phyloP scores from a whole-genome alignment of 1,140 invertebrate genomes.

The Drosophila parabipectinata region DNA sequence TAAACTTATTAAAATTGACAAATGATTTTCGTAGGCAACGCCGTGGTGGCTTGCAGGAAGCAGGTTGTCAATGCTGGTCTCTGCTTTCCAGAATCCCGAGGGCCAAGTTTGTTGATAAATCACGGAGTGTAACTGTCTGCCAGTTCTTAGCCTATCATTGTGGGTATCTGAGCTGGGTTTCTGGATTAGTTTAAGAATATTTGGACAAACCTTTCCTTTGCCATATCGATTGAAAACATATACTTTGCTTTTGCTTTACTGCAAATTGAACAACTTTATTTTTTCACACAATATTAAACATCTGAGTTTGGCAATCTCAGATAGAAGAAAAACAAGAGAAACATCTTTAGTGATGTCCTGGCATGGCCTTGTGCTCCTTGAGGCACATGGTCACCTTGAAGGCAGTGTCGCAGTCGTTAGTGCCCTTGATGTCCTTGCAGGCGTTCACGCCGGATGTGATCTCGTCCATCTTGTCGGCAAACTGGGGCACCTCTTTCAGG shows the following conservation, averaged over 20 bases:
- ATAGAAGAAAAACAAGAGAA: background rate
- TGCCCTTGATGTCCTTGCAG: conserved; percentile 67
- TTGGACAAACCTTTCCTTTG: conserved; percentile 3
- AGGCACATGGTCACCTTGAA: conserved; percentile 72
- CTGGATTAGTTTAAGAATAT: background rate
- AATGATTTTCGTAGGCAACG: conserved; percentile 79
- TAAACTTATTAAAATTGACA: conserved; percentile 81
- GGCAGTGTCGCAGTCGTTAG: conserved; percentile 74
- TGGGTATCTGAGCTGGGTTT: conserved; percentile 16
- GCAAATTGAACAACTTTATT: conserved; percentile 57
- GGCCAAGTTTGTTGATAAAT: conserved; percentile 61
- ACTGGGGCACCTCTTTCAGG: conserved; percentile 56
- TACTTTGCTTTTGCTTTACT: conserved; percentile 30
- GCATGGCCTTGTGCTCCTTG: conserved; percentile 63
- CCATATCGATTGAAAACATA: conserved; percentile 10
- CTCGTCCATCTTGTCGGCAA: conserved; percentile 59
- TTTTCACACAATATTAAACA: conserved; percentile 34
- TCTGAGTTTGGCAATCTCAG: conserved; percentile 5
- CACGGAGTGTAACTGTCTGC: conserved; percentile 22
- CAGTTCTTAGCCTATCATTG: conserved; percentile 19
- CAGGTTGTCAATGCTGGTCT: conserved; percentile 65
- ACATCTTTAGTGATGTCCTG: conserved; percentile 22
- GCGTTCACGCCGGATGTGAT: conserved; percentile 59
- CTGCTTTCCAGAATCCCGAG: conserved; percentile 58
- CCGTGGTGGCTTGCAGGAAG: conserved; percentile 57